Conservation (phyloP, 1,140 invertebrate genomes). For the Oncopeltus fasciatus region DNA sequence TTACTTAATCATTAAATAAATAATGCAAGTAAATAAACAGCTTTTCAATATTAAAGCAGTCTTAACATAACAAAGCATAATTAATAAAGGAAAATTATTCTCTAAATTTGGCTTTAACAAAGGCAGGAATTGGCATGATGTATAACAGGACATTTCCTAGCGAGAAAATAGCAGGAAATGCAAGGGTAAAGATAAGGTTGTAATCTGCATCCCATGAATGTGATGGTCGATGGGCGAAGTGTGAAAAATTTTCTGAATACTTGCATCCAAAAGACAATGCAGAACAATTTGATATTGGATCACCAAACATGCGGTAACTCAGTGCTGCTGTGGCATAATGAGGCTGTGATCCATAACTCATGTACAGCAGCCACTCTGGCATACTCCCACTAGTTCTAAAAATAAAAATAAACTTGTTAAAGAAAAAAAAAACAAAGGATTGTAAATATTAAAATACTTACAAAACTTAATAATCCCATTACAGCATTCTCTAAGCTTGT, state of each 20-base stretch:
- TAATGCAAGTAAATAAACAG: too few relatives aligned
- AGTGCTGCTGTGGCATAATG: conserved; percentile 60
- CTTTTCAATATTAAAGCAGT: too few relatives aligned
- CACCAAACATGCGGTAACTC: conserved; percentile 46
- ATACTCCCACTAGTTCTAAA: conserved; percentile 38
- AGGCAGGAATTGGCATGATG: conserved; percentile 68
- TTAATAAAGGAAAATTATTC: conserved; percentile 36
- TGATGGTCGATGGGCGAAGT: conserved; percentile 55
- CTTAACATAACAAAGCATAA: background rate
- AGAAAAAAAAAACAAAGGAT: too few relatives aligned
- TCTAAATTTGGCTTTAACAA: conserved; percentile 76
- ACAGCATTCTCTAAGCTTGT: too few relatives aligned
- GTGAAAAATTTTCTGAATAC: conserved; percentile 50
- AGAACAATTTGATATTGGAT: conserved; percentile 8
- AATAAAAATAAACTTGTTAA: background rate
- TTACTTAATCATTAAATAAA: too few relatives aligned
- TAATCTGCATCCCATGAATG: conserved; percentile 44
- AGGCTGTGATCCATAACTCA: conserved; percentile 61
- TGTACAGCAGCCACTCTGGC: conserved; percentile 62
- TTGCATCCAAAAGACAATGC: conserved; percentile 38
- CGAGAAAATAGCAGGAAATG: conserved; percentile 63
- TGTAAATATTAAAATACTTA: too few relatives aligned
- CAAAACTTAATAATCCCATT: too few relatives aligned
- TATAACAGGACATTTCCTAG: conserved; percentile 74
- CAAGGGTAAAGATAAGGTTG: conserved; percentile 69